phyloP scores from a whole-genome alignment of 2,888 invertebrate species.

The Drosophila dives region DNA sequence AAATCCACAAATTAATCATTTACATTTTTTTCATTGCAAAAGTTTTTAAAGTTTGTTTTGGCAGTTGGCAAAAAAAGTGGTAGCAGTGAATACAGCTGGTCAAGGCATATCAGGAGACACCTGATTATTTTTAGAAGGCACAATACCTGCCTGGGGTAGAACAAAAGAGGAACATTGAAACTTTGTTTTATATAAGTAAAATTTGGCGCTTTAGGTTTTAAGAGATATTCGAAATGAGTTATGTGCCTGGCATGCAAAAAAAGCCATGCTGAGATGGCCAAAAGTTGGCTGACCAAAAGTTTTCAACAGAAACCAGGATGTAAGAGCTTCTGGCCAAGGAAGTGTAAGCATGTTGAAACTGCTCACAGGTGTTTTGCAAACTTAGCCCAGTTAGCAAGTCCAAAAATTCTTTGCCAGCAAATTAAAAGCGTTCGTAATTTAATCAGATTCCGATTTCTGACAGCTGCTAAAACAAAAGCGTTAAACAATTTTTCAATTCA shows the following conservation, averaged over 20 bases:
- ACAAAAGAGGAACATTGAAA: slow-evolving; percentile 27
- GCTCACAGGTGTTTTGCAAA: slow-evolving; percentile 60
- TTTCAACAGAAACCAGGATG: slow-evolving; percentile 26
- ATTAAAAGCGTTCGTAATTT: slow-evolving; percentile 61
- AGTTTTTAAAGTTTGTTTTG: slow-evolving; percentile 49
- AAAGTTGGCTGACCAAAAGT: slow-evolving; percentile 47
- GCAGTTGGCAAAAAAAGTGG: slow-evolving; percentile 1
- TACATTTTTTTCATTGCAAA: slow-evolving; percentile 30
- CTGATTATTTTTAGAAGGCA: slow-evolving; percentile 6
- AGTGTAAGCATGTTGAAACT: slow-evolving; percentile 55
- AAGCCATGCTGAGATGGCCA: slow-evolving; percentile 12
- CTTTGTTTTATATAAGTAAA: slow-evolving; percentile 34
- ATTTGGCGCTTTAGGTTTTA: slow-evolving; percentile 36
- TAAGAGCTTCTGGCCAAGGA: slow-evolving; percentile 24
- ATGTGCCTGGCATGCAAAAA: slow-evolving; percentile 70
- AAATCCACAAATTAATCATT: slow-evolving; percentile 30
- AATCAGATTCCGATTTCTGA: slow-evolving; percentile 61
- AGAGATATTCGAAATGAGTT: slow-evolving; percentile 59
- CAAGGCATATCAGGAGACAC: slow-evolving; percentile 15
- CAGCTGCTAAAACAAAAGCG: slow-evolving; percentile 44
- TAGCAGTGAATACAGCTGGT: slow-evolving; percentile 28
- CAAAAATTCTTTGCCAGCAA: slow-evolving; percentile 33
- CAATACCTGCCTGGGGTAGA: slow-evolving; percentile 7
- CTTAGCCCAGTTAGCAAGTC: slow-evolving; percentile 35
- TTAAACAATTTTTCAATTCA: slow-evolving; percentile 73